phyloP scores from a whole-genome alignment of 2,888 invertebrate genomes.

The Andrena minutula region DNA sequence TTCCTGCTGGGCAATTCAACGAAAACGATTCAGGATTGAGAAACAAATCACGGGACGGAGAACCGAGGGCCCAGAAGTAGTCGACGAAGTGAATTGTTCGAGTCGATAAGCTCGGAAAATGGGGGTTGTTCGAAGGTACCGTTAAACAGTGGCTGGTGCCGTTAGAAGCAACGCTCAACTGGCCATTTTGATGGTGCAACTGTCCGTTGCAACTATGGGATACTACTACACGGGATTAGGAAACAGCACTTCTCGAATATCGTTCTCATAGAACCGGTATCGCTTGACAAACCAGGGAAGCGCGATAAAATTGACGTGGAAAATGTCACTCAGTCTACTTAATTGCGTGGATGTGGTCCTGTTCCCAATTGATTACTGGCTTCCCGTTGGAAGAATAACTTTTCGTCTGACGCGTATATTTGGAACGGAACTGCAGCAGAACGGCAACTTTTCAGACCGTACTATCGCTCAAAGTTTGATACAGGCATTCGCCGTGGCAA shows the following conservation, averaged over 20 bases:
- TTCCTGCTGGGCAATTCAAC: slow-evolving; percentile 13
- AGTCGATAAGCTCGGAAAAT: slow-evolving; percentile 45
- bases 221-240: not conserved
- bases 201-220: not conserved
- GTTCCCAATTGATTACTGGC: not conserved
- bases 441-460: slow-evolving; percentile 29
- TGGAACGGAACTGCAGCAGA: slow-evolving; percentile 19
- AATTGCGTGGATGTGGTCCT: not conserved
- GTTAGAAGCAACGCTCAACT: not conserved
- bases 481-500: slow-evolving; percentile 48
- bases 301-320: too few relatives aligned
- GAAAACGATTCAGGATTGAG: slow-evolving; percentile 15
- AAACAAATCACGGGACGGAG: not conserved
- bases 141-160: not conserved
- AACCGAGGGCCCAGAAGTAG: slow-evolving; percentile 5
- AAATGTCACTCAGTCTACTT: too few relatives aligned
- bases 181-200: slow-evolving; percentile 13
- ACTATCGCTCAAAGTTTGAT: slow-evolving; percentile 38
- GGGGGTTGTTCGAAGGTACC: slow-evolving; percentile 1
- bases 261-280: not conserved
- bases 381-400: slow-evolving; percentile 20
- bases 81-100: slow-evolving; percentile 21
- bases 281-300: too few relatives aligned
- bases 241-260: not conserved
- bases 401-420: slow-evolving; percentile 26